phyloP scores from a whole-genome alignment of 2,888 invertebrate genomes.

The Anarsia innoxiella region DNA sequence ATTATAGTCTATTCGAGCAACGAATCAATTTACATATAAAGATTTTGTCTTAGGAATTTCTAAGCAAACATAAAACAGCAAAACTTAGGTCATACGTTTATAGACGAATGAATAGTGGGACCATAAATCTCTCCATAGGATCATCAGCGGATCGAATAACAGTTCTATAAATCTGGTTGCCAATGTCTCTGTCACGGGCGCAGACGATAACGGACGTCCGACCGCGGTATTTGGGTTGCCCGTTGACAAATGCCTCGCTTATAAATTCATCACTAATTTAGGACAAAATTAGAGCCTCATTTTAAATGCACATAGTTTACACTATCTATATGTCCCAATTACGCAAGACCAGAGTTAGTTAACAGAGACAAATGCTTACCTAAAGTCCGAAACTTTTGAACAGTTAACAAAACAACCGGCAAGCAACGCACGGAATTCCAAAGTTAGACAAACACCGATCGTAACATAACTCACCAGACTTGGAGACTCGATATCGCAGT shows the following conservation, averaged over 20 bases:
- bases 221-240: slow-evolving; percentile 4
- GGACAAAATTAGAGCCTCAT: too few relatives aligned
- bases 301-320: too few relatives aligned
- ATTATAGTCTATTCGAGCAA: too few relatives aligned
- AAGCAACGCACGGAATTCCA: not conserved
- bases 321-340: too few relatives aligned
- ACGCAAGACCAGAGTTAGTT: too few relatives aligned
- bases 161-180: slow-evolving; percentile 13
- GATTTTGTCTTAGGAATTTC: not conserved
- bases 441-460: slow-evolving; percentile 8
- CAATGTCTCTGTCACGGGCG: slow-evolving; percentile 4
- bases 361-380: too few relatives aligned
- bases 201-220: slow-evolving; percentile 8
- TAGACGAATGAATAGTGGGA: too few relatives aligned
- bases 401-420: not conserved
- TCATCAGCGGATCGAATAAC: slow-evolving; percentile 6
- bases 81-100: too few relatives aligned
- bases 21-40: too few relatives aligned
- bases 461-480: slow-evolving; percentile 52
- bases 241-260: slow-evolving; percentile 9
- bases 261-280: slow-evolving; percentile 11
- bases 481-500: slow-evolving; percentile 60
- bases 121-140: slow-evolving; percentile 1
- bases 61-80: too few relatives aligned
- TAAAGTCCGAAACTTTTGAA: too few relatives aligned